Conservation (phyloP, 1,140 invertebrate genomes). For the Paralvinella palmiformis region DNA sequence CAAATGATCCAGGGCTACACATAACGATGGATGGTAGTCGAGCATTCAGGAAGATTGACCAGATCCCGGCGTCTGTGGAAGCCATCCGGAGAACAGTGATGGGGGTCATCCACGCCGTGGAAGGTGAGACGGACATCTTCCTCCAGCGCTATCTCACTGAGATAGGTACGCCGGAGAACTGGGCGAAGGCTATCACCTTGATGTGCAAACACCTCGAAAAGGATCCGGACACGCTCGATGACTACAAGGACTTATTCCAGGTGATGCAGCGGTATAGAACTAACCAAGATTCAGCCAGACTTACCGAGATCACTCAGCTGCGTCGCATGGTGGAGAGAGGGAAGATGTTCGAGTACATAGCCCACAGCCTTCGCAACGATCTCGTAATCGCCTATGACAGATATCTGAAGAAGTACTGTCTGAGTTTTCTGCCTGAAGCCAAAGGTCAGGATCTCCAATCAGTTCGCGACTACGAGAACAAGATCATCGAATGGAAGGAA, state of each 20-base stretch:
- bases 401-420: conserved; percentile 13
- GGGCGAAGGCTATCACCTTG: background rate
- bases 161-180: background rate
- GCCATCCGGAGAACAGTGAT: conserved; percentile 2
- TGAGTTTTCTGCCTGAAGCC: conserved; percentile 10
- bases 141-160: background rate
- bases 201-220: background rate
- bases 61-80: conserved; percentile 4
- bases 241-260: background rate
- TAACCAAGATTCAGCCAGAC: background rate
- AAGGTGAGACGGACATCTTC: conserved; percentile 8
- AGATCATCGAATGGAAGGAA: conserved; percentile 1
- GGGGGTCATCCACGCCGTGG: background rate
- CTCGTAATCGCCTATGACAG: background rate
- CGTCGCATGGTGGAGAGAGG: conserved; percentile 4
- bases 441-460: background rate
- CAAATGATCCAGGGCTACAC: too few species aligned
- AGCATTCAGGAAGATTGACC: too few species aligned
- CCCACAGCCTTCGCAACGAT: conserved; percentile 3
- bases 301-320: background rate
- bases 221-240: background rate
- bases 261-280: background rate
- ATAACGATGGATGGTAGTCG: too few species aligned
- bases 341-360: conserved; percentile 16
- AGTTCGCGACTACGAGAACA: background rate